Conservation (phyloP, 2,113 vertebrate genomes). For the Bubalus kerabau region DNA sequence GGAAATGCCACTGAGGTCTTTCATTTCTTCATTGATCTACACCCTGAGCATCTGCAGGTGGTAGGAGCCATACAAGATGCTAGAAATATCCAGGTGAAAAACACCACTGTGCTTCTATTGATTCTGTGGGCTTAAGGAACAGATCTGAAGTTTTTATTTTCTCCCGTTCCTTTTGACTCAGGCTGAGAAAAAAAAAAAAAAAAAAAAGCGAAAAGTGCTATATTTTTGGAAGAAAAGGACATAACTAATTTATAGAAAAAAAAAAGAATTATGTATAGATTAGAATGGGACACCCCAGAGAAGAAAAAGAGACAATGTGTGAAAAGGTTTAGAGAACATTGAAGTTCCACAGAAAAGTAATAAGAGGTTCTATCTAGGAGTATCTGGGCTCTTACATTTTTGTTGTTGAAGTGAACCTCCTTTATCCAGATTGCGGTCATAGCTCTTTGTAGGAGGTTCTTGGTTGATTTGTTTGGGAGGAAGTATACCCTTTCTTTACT, state of each 20-base stretch:
- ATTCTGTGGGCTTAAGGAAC: not conserved
- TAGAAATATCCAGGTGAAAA: not conserved
- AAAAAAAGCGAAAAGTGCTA: not conserved
- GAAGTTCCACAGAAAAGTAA: not conserved
- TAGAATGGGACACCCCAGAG: not conserved
- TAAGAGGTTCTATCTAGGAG: not conserved
- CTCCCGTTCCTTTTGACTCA: not conserved
- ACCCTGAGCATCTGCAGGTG: not conserved
- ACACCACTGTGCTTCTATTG: rapidly evolving
- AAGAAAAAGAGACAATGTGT: not conserved
- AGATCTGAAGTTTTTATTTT: not conserved
- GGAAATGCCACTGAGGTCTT: not conserved
- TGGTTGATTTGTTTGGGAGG: not conserved
- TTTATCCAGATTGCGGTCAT: not conserved
- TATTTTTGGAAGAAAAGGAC: not conserved
- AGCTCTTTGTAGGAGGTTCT: not conserved
- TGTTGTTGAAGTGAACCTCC: not conserved
- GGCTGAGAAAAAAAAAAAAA: not conserved
- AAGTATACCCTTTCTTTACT: not conserved
- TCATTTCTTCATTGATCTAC: not conserved
- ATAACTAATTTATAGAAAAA: not conserved
- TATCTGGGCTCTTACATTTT: not conserved
- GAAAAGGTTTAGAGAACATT: not conserved
- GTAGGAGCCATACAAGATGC: too few species aligned
- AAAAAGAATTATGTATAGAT: not conserved